These are phyloP conservation scores for Chironomus striatipennis DNA, from an alignment of 1,140 invertebrate species.

Conservation along the genomic window DNA sequence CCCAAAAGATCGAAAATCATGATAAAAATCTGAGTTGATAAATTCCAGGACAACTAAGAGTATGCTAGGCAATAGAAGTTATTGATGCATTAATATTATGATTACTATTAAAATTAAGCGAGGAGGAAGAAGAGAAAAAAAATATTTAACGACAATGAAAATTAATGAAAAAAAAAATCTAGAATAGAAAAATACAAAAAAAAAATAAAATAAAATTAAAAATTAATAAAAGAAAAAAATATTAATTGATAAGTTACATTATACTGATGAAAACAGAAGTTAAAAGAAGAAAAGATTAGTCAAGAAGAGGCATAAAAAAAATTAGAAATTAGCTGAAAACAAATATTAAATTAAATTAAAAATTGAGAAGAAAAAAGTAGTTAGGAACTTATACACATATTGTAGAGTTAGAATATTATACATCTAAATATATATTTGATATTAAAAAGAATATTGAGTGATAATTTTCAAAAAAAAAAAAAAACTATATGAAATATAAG, in stretches of 20 bases:
- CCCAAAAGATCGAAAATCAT: too few relatives aligned
- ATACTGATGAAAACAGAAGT: not conserved
- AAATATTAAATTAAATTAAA: not conserved
- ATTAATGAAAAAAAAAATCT: not conserved
- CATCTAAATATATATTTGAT: slow-evolving; percentile 22
- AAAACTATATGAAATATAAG: not conserved
- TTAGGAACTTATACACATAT: slow-evolving; percentile 22
- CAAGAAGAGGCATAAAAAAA: too few relatives aligned
- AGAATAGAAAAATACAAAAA: not conserved
- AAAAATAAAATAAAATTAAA: not conserved
- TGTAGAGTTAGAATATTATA: slow-evolving; percentile 20
- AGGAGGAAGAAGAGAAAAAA: not conserved
- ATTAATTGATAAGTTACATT: slow-evolving; percentile 17
- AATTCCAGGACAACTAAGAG: too few relatives aligned
- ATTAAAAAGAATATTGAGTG: slow-evolving; percentile 20
- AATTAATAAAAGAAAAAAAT: not conserved
- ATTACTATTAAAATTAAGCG: not conserved
- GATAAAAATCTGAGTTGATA: too few relatives aligned
- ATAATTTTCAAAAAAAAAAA: slow-evolving; percentile 21
- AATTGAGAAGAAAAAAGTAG: slow-evolving; percentile 4
- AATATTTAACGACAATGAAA: not conserved
- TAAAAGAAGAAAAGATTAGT: too few relatives aligned
- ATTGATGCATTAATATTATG: too few relatives aligned
- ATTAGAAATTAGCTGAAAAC: too few relatives aligned
- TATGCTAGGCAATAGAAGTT: too few relatives aligned